Percentiles rank a stretch among this genome's conserved stretches.
Conservation (phyloP, 2,113 vertebrate species). For the Gavia stellata region DNA sequence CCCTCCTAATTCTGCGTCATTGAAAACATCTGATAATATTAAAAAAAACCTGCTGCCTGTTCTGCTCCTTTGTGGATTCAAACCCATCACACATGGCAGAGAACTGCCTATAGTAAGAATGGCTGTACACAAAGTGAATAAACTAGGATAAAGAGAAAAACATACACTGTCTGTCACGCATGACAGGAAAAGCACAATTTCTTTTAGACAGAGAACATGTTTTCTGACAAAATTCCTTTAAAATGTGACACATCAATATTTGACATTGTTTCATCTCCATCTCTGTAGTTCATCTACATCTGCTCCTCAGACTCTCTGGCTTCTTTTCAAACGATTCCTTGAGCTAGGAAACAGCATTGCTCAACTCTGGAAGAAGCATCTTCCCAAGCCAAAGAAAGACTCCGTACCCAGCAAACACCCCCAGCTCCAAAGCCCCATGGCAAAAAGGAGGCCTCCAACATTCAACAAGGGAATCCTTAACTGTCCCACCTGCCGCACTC, state of each 20-base stretch:
- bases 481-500: neutral
- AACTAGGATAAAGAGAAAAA: neutral
- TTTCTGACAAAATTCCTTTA: neutral
- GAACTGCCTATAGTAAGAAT: neutral
- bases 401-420: neutral
- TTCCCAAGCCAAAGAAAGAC: neutral
- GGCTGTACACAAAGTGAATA: neutral
- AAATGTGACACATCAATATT: neutral
- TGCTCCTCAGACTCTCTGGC: neutral
- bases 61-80: neutral
- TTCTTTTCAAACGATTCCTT: neutral
- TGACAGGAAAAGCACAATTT: neutral
- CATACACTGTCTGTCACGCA: neutral
- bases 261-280: neutral
- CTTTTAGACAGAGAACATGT: neutral
- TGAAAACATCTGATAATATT: neutral
- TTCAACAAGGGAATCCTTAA: neutral
- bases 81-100: neutral
- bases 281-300: neutral
- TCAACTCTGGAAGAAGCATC: neutral
- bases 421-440: rapidly evolving
- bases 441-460: neutral
- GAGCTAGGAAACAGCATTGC: neutral
- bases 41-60: neutral
- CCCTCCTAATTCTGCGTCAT: neutral